Base-by-base conservation (phyloP, 2,797 vertebrate species). In the Phataginus tetradactyla region DNA sequence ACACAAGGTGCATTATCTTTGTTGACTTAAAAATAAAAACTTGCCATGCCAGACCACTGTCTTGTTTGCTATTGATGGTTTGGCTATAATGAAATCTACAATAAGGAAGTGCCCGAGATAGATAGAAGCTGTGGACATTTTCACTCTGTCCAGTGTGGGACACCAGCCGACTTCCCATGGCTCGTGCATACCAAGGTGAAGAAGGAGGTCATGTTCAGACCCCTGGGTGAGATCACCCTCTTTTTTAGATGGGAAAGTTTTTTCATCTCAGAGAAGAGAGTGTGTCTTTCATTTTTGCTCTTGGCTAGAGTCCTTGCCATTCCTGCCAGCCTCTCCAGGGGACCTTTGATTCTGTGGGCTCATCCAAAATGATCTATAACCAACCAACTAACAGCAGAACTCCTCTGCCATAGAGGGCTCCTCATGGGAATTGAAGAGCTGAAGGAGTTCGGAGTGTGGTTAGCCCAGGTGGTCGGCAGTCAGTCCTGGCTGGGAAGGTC, bases 211-310 rank as follows among this genome's bases (percentile, higher is more conserved):
- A 6, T 93, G 27, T 64, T 29, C 21, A 69, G 29, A 53, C 42
- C 4, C 0, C 4, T 29, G 57, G 37, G 42, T 71, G 23, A 77
- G 80, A 63, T 2, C 18, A 34, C 6, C 37, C 34, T 2, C 4
- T 4, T 57, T 57, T 37, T 13, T 29, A 84, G n/a, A 49, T 2
- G 32, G 39, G 42, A 32, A 68, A 18, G 66, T 87, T 14, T 20
- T 13, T 79, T 69, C 72, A 17, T 77, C 64, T 86, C 29, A 8
- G 81, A 74, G 61, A 94, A 87, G 71, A 68, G 69, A 37, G 39
- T 13, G 4, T 49, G 17, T 39, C 23, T 95, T 59, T 69, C 55
- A 23, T 57, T 25, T 92, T 85, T 45, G 78, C 27, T n/a, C 15
- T 2, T 27, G 42, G 4, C 14, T 64, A 5, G 86, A 57, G 32